Base-by-base conservation (phyloP, 2,113 vertebrate species). In the Ameiurus melas region DNA sequence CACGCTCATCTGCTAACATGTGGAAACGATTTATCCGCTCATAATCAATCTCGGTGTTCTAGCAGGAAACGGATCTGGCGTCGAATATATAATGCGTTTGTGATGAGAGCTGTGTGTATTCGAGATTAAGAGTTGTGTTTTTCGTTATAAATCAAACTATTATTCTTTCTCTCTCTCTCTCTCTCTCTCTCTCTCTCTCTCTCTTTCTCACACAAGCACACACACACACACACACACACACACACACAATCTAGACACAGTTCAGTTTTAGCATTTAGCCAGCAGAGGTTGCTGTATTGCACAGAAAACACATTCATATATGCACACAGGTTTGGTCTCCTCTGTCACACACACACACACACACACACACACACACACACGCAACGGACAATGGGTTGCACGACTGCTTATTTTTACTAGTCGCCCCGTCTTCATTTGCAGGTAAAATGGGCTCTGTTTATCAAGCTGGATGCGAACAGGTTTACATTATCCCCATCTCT, bases 251-350 rank as follows among this genome's bases (percentile, higher is more conserved):
- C 8, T 1, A 86, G 17, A 30, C 27, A 39, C 27, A 68, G 22
- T 60, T 86, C 85, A 90, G 62, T 88, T 88, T 88, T 84, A 73
- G 75, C 30, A 25, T 86, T 88, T 62, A 81, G 36, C 90, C 90
- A 91, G 88, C 85, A 91, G 90, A 91, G 89, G 90, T n/a, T 90
- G 90, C 90, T 91, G 84, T 81, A 84, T n/a, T 86, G 80, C 83
- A 57, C 81, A 85, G 53, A 71, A 78, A 88, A 85, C 43, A 53
- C 36, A 62, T 9, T 73, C 2, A 20, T 73, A 36, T 39, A 19
- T 73, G 33, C 62, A 64, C 62, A 64, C 62, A 64, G 25, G 25
- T n/a, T 13, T 25, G 25, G 25, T 27, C 2, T 64, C 62, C 51
- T 16, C 9, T 16, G 12, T 6, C 27, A 19, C 60, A n/a, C 5